These are phyloP conservation scores for Ophiodon elongatus DNA, from an alignment of 2,113 vertebrate species.

Conservation along the genomic window DNA sequence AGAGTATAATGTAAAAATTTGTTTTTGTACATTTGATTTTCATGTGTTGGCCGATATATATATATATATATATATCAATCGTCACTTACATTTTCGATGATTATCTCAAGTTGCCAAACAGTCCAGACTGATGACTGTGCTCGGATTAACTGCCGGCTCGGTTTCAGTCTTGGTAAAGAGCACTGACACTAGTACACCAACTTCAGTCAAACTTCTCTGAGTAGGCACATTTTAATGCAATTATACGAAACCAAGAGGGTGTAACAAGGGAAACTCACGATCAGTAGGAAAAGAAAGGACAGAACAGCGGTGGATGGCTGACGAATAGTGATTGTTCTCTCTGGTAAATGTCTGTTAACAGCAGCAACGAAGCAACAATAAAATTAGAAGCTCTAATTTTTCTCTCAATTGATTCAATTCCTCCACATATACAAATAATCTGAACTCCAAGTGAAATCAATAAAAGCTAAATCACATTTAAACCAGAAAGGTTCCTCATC, in stretches of 20 bases:
- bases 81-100: neutral
- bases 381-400: constrained; percentile 32
- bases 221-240: constrained; percentile 66
- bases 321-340: constrained; percentile 39
- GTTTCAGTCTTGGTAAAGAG: constrained; percentile 22
- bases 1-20: neutral
- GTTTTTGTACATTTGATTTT: neutral
- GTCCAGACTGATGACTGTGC: neutral
- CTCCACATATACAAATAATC: constrained; percentile 50
- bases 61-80: too few relatives aligned
- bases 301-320: constrained; percentile 21
- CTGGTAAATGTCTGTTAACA: constrained; percentile 43
- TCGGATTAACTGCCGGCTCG: neutral
- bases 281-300: constrained; percentile 7
- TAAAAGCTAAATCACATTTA: constrained; percentile 59
- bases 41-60: neutral
- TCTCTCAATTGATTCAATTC: constrained; percentile 23
- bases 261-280: constrained; percentile 9
- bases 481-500: constrained; percentile 27
- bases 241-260: constrained; percentile 29
- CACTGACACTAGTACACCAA: constrained; percentile 12
- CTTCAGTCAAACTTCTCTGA: constrained; percentile 36
- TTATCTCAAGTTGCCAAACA: neutral
- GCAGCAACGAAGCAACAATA: constrained; percentile 35
- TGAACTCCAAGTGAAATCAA: constrained; percentile 51